Conservation (phyloP, 2,113 vertebrate genomes). For the Andinoacara biseriatus region DNA sequence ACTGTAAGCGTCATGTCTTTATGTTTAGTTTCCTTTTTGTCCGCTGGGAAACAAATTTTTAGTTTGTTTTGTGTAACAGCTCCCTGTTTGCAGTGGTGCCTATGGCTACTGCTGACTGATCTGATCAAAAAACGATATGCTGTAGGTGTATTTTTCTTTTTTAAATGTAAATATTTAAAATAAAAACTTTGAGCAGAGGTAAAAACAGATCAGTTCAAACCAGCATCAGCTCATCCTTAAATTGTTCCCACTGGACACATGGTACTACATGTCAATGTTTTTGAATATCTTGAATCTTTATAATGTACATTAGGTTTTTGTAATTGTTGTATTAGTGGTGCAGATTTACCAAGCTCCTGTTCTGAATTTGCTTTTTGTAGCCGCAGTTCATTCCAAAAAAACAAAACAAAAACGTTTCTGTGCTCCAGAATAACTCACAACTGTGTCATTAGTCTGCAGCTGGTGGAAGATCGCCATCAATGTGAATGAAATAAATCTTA, state of each 20-base stretch:
- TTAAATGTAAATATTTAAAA: background rate
- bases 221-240: background rate
- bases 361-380: constrained; percentile 39
- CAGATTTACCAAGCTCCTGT: constrained; percentile 4
- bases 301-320: constrained; percentile 31
- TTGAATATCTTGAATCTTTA: constrained; percentile 13
- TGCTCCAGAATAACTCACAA: background rate
- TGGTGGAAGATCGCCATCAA: background rate
- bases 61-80: constrained; percentile 14
- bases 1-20: background rate
- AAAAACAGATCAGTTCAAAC: background rate
- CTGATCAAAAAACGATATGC: background rate
- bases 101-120: background rate
- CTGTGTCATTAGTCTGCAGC: background rate
- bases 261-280: background rate
- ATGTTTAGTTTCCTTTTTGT: background rate
- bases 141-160: background rate
- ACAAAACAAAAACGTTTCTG: background rate
- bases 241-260: constrained; percentile 11
- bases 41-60: constrained; percentile 1
- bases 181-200: background rate
- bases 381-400: background rate
- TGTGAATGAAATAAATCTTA: background rate
- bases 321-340: constrained; percentile 43
- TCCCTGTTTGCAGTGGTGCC: background rate